Evolutionary conservation across 2,113 vertebrate genomes (phyloP).

Genomic region (Blennius ocellaris): DNA sequence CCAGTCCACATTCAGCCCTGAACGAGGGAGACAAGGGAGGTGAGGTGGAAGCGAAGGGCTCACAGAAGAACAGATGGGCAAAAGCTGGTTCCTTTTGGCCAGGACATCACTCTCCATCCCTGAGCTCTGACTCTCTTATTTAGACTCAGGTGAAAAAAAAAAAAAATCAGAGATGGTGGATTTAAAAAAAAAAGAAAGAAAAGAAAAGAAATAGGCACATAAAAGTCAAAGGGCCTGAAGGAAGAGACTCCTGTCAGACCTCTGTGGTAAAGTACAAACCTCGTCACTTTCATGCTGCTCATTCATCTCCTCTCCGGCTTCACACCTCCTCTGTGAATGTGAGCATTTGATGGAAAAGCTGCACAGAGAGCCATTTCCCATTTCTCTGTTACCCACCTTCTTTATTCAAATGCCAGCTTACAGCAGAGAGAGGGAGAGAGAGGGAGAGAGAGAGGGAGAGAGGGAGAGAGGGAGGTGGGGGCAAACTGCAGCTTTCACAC

Average conservation of each 20-base stretch:
- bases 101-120: slow-evolving; percentile 22
- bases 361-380: neutral
- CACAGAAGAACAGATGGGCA: slow-evolving; percentile 56
- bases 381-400: neutral
- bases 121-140: neutral
- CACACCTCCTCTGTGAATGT: slow-evolving; percentile 20
- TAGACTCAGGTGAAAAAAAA: slow-evolving; percentile 7
- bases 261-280: slow-evolving; percentile 36
- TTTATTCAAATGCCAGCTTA: too few relatives aligned
- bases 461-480: too few relatives aligned
- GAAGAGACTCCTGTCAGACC: slow-evolving; percentile 12
- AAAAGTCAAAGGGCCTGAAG: neutral
- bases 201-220: neutral
- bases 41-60: slow-evolving; percentile 65
- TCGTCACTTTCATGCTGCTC: slow-evolving; percentile 22
- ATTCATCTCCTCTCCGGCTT: slow-evolving; percentile 15
- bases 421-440: too few relatives aligned
- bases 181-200: neutral
- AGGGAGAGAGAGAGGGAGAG: too few relatives aligned
- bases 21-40: slow-evolving; percentile 66
- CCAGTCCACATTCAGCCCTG: slow-evolving; percentile 50
- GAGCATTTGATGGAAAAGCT: slow-evolving; percentile 7
- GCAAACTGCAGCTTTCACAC: slow-evolving; percentile 16
- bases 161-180: too few relatives aligned
- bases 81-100: slow-evolving; percentile 35